A percentile compares a stretch with the other conserved stretches of the same genome.
phyloP scores from a whole-genome alignment of 1,140 invertebrate species.

The Marisa cornuarietis region DNA sequence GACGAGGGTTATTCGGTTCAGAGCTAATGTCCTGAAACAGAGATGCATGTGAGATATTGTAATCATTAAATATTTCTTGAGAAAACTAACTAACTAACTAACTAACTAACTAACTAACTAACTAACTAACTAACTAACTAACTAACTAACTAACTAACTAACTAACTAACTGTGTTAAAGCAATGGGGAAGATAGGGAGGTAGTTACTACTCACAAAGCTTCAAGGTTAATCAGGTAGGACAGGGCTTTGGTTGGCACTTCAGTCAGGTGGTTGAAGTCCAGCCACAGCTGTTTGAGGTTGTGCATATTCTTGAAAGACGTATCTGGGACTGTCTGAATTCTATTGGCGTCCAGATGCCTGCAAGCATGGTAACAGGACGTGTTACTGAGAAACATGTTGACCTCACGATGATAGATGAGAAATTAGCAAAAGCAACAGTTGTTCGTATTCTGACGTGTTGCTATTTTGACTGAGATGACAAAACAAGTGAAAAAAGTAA shows the following conservation, averaged over 20 bases:
- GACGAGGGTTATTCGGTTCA: conserved; percentile 45
- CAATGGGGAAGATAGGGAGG: not conserved
- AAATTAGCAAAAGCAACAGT: too few relatives aligned
- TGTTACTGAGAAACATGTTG: too few relatives aligned
- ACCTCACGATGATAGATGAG: too few relatives aligned
- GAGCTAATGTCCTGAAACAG: conserved; percentile 47
- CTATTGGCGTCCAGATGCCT: conserved; percentile 57
- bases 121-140: too few relatives aligned
- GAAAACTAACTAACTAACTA: too few relatives aligned
- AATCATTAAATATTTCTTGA: not conserved
- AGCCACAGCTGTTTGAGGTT: conserved; percentile 40
- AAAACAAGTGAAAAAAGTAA: too few relatives aligned
- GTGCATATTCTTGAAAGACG: conserved; percentile 40
- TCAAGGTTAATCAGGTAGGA: conserved; percentile 27
- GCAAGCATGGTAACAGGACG: conserved; percentile 13
- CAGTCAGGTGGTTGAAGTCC: conserved; percentile 43
- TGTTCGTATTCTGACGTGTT: too few relatives aligned
- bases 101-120: too few relatives aligned
- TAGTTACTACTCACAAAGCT: conserved; percentile 42
- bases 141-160: too few relatives aligned
- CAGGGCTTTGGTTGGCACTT: conserved; percentile 40
- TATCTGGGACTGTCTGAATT: conserved; percentile 39
- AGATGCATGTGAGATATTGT: not conserved
- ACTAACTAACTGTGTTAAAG: too few relatives aligned
- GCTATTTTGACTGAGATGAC: too few relatives aligned